These are phyloP conservation scores for Mormyrus lacerda DNA, from an alignment of 2,113 vertebrate species.

Conservation along the genomic window DNA sequence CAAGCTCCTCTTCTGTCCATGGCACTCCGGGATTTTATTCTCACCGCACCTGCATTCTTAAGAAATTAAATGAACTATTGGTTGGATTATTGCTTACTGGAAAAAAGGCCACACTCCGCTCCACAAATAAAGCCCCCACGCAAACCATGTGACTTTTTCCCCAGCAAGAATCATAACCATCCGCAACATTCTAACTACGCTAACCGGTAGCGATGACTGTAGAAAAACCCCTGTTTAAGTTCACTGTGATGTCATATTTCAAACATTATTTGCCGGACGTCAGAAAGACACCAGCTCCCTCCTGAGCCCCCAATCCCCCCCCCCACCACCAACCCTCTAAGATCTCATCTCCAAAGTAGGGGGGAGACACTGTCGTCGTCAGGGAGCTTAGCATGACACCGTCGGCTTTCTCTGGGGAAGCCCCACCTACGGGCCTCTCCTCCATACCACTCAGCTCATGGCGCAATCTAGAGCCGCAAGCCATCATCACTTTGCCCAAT, in stretches of 20 bases:
- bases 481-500: slow-evolving; percentile 47
- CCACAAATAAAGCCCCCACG: not conserved
- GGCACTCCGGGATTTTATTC: not conserved
- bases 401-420: slow-evolving; percentile 22
- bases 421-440: slow-evolving; percentile 10
- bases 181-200: not conserved
- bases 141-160: not conserved
- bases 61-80: not conserved
- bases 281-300: not conserved
- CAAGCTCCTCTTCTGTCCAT: not conserved
- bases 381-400: not conserved
- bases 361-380: not conserved
- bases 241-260: not conserved
- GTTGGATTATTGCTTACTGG: not conserved
- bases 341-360: not conserved
- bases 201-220: not conserved
- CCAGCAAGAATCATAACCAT: not conserved
- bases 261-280: not conserved
- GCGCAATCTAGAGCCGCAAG: slow-evolving; percentile 37
- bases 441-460: slow-evolving; percentile 31
- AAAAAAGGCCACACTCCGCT: not conserved
- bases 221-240: not conserved
- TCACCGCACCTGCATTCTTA: not conserved
- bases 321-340: not conserved
- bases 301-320: not conserved